Percentiles rank a stretch among this genome's conserved stretches.
Conservation (phyloP, 2,888 invertebrate genomes). For the Adelphocoris suturalis region DNA sequence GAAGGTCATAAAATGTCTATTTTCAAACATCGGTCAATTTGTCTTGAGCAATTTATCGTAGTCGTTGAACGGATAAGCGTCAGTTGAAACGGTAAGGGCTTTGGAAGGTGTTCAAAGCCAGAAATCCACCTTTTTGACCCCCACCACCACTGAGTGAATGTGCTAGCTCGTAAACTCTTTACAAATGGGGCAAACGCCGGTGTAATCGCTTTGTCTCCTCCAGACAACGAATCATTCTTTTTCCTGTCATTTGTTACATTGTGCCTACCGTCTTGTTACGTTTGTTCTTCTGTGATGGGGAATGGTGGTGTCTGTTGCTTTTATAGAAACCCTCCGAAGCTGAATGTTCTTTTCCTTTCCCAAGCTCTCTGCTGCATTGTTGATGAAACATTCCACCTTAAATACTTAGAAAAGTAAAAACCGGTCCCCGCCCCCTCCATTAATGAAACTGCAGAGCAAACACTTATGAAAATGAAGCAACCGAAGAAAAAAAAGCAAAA, state of each 20-base stretch:
- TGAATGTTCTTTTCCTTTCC: neutral
- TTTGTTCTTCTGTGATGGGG: neutral
- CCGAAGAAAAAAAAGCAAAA: too few relatives aligned
- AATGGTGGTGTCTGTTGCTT: neutral
- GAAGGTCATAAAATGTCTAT: neutral
- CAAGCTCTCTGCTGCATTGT: too few relatives aligned
- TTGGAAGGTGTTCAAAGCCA: slow-evolving; percentile 36
- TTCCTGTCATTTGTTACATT: neutral
- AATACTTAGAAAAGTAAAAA: too few relatives aligned
- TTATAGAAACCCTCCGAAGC: neutral
- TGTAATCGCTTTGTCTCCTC: slow-evolving; percentile 30
- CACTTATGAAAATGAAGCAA: too few relatives aligned
- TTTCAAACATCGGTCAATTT: slow-evolving; percentile 4
- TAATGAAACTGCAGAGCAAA: too few relatives aligned
- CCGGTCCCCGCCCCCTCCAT: too few relatives aligned
- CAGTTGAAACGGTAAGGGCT: neutral
- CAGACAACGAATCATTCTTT: slow-evolving; percentile 27
- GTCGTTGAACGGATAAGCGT: slow-evolving; percentile 5
- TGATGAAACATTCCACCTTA: too few relatives aligned
- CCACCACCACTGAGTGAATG: neutral
- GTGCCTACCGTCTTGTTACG: neutral
- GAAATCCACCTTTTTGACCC: slow-evolving; percentile 21
- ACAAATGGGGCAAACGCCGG: slow-evolving; percentile 25
- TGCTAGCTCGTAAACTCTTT: slow-evolving; percentile 1
- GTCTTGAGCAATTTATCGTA: neutral